Evolutionary conservation across 2,797 vertebrate species (phyloP).

Genomic region (Knipowitschia caucasica): DNA sequence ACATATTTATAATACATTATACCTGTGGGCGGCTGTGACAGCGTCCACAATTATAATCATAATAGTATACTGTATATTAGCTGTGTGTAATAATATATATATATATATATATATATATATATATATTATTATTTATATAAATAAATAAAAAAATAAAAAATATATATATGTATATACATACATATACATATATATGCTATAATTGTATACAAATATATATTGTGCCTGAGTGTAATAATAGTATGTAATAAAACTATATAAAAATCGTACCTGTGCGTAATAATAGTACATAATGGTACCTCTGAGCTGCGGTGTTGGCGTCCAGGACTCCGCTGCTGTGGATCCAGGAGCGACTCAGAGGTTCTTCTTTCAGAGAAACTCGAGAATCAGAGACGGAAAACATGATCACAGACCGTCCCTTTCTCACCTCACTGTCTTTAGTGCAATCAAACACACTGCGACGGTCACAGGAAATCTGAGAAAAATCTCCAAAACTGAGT

Average conservation of each 20-base stretch:
- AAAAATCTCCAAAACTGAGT: not conserved
- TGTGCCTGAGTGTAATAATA: too few species aligned
- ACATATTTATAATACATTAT: not conserved
- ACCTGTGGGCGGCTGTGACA: not conserved
- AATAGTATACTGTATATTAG: too few species aligned
- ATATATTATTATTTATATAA: too few species aligned
- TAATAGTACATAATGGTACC: slow-evolving; percentile 72
- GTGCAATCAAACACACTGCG: too few species aligned
- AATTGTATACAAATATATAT: too few species aligned
- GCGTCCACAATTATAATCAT: too few species aligned
- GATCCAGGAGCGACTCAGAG: slow-evolving; percentile 92
- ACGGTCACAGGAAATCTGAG: not conserved
- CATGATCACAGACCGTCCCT: slow-evolving; percentile 62
- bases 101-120: too few species aligned
- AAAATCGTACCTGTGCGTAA: not conserved
- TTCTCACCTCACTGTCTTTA: too few species aligned
- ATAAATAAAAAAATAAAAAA: too few species aligned
- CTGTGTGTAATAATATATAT: too few species aligned
- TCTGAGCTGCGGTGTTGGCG: slow-evolving; percentile 90
- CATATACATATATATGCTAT: too few species aligned
- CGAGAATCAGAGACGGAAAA: slow-evolving; percentile 92
- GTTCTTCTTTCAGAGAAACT: slow-evolving; percentile 89
- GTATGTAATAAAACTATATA: not conserved
- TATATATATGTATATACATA: too few species aligned
- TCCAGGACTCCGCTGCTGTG: slow-evolving; percentile 88